Conservation (phyloP, 2,113 vertebrate species). For the Motacilla tschutschensis region DNA sequence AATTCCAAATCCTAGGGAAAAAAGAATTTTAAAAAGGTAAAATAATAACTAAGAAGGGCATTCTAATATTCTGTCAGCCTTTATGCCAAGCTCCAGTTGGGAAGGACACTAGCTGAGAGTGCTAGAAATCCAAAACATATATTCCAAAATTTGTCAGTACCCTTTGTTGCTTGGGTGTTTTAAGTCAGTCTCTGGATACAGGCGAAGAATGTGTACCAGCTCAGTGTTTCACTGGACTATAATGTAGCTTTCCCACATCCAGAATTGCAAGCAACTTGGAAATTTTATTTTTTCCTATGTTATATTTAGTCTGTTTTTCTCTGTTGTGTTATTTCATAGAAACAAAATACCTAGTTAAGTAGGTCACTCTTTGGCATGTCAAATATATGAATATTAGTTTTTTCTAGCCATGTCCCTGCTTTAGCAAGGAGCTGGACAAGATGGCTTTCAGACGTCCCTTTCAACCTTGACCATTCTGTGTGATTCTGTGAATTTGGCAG, state of each 20-base stretch:
- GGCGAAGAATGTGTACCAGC: background rate
- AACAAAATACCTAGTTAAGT: background rate
- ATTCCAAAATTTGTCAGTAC: background rate
- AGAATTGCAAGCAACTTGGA: background rate
- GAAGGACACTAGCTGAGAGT: background rate
- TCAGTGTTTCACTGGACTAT: background rate
- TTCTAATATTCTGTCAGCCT: background rate
- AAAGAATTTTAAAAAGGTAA: background rate
- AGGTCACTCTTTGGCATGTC: rapidly evolving
- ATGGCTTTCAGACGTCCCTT: background rate
- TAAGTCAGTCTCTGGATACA: background rate
- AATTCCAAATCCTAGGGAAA: background rate
- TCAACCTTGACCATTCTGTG: background rate
- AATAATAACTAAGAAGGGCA: rapidly evolving
- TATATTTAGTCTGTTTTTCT: background rate
- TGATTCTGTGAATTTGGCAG: background rate
- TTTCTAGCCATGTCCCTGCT: background rate
- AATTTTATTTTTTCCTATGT: background rate
- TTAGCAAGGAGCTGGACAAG: background rate
- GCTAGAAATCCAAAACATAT: background rate
- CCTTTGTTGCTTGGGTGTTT: background rate
- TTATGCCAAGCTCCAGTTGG: rapidly evolving
- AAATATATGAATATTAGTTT: background rate
- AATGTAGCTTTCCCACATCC: background rate
- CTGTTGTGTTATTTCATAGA: background rate